phyloP scores from a whole-genome alignment of 2,888 invertebrate genomes.

The Philereme transversata region DNA sequence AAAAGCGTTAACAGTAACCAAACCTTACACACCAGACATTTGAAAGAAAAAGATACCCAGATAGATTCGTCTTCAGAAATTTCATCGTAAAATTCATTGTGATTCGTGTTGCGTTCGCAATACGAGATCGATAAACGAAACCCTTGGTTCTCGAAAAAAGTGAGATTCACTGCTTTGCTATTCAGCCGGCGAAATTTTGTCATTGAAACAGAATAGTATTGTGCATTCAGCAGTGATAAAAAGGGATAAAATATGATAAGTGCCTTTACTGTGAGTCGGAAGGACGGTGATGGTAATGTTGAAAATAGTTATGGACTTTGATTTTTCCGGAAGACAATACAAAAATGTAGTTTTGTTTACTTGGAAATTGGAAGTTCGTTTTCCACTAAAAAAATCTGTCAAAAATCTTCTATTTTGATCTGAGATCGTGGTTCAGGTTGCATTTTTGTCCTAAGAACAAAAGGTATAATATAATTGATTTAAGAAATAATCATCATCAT shows the following conservation, averaged over 20 bases:
- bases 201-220: conserved; percentile 72
- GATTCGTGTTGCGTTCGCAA: conserved; percentile 63
- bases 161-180: conserved; percentile 68
- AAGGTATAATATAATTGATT: too few relatives aligned
- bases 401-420: too few relatives aligned
- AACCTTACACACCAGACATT: conserved; percentile 49
- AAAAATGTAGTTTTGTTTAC: conserved; percentile 7
- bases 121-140: conserved; percentile 72
- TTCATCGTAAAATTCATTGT: conserved; percentile 61
- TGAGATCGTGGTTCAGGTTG: too few relatives aligned
- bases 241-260: conserved; percentile 61
- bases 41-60: conserved; percentile 45
- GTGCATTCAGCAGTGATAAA: conserved; percentile 64
- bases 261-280: conserved; percentile 30
- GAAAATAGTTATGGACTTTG: conserved; percentile 22
- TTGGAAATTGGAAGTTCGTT: background rate
- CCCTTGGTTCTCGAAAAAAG: conserved; percentile 63
- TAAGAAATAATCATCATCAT: too few relatives aligned
- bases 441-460: too few relatives aligned
- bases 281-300: conserved; percentile 34
- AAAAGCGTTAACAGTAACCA: conserved; percentile 35
- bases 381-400: too few relatives aligned
- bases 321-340: conserved; percentile 16
- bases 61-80: conserved; percentile 49
- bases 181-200: conserved; percentile 66